A percentile compares a stretch with the other conserved stretches of the same genome.
phyloP scores from a whole-genome alignment of 2,888 invertebrate species.

The Nephrotoma flavescens region DNA sequence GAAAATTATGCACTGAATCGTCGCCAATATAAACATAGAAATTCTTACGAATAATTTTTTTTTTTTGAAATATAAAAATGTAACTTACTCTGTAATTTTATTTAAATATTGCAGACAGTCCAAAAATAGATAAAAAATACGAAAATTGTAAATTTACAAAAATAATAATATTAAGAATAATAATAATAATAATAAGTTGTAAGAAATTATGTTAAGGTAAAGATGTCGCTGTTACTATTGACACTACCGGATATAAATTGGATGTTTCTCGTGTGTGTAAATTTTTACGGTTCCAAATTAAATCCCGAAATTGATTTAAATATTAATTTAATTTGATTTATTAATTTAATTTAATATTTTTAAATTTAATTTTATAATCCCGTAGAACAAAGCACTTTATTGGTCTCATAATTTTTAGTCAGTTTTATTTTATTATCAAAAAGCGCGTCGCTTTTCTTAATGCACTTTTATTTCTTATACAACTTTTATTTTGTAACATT shows the following conservation, averaged over 20 bases:
- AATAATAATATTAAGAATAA: background rate
- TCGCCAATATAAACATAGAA: too few relatives aligned
- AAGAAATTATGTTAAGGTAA: background rate
- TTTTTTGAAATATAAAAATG: background rate
- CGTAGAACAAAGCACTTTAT: background rate
- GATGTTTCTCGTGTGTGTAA: background rate
- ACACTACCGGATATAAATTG: background rate
- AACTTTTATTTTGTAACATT: background rate
- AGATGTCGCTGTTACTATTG: background rate
- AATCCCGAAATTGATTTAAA: background rate
- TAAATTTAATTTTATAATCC: constrained; percentile 1
- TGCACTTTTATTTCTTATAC: background rate
- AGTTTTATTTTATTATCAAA: background rate
- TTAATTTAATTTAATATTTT: background rate
- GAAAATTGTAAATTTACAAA: background rate
- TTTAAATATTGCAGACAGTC: constrained; percentile 5
- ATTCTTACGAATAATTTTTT: background rate
- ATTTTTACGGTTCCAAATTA: background rate
- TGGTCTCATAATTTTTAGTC: constrained; percentile 4
- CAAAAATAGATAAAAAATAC: background rate
- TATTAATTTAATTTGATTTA: background rate
- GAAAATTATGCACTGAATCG: background rate
- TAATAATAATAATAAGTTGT: background rate
- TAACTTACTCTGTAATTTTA: background rate
- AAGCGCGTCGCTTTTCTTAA: constrained; percentile 2